Evolutionary conservation across 2,797 vertebrate genomes (phyloP).

Genomic region (Margarornis squamiger): DNA sequence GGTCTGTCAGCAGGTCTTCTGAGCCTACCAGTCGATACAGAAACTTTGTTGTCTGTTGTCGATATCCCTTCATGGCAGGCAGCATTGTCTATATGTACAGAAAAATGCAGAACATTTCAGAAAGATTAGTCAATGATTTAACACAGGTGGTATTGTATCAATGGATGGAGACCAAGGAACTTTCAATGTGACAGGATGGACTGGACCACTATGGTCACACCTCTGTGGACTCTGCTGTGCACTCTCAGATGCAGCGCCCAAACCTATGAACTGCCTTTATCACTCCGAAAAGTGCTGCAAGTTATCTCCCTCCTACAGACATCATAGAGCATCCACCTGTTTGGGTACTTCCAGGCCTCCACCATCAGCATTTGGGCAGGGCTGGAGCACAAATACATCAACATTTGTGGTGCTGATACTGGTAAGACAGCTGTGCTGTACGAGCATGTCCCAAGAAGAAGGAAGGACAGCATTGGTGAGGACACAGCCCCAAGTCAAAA

Average conservation of each 20-base stretch:
- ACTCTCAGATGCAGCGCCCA: neutral
- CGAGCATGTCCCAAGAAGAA: neutral
- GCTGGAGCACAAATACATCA: neutral
- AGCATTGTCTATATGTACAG: slow-evolving; percentile 74
- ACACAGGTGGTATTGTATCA: neutral
- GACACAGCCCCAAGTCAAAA: neutral
- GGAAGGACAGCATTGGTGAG: neutral
- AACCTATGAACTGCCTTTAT: neutral
- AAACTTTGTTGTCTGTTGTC: slow-evolving; percentile 82
- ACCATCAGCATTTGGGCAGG: neutral
- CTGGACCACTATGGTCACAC: neutral
- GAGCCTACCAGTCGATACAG: slow-evolving; percentile 91
- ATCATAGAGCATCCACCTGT: neutral
- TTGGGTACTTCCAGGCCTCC: neutral
- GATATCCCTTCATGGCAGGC: slow-evolving; percentile 77
- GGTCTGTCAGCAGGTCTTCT: slow-evolving; percentile 83
- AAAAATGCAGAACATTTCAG: neutral
- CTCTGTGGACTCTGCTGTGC: neutral
- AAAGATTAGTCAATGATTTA: neutral
- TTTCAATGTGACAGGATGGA: neutral
- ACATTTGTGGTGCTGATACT: neutral
- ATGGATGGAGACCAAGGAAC: neutral
- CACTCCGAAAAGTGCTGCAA: neutral
- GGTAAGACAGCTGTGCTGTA: neutral
- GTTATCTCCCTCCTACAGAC: neutral